phyloP scores from a whole-genome alignment of 2,888 invertebrate species.

The Pseudococcus longispinus region DNA sequence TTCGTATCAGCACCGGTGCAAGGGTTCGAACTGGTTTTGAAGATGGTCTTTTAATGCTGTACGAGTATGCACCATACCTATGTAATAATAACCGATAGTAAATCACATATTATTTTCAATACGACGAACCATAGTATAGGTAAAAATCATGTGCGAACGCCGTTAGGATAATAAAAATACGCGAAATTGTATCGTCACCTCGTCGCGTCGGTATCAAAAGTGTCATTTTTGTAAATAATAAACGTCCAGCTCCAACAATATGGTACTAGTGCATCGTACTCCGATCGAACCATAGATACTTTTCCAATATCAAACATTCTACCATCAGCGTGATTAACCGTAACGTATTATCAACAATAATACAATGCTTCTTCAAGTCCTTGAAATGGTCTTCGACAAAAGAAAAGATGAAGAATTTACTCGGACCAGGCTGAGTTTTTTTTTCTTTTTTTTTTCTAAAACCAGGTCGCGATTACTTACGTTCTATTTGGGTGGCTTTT shows the following conservation, averaged over 20 bases:
- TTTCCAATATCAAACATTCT: slow-evolving; percentile 10
- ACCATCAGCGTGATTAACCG: slow-evolving; percentile 46
- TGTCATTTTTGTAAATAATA: not conserved
- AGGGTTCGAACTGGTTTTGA: not conserved
- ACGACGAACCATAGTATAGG: not conserved
- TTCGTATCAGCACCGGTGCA: not conserved
- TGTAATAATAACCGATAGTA: not conserved
- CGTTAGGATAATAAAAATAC: slow-evolving; percentile 10
- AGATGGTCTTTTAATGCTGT: not conserved
- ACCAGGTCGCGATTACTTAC: not conserved
- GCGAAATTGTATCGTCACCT: slow-evolving; percentile 26
- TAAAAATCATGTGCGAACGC: slow-evolving; percentile 12
- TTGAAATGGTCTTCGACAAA: slow-evolving; percentile 33
- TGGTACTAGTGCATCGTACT: slow-evolving; percentile 11
- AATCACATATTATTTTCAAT: not conserved
- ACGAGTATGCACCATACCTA: not conserved
- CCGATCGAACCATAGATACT: not conserved
- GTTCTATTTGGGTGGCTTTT: not conserved
- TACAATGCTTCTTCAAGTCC: slow-evolving; percentile 48
- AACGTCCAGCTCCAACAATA: slow-evolving; percentile 22
- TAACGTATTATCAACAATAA: slow-evolving; percentile 49
- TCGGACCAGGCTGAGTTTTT: not conserved
- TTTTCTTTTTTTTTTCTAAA: not conserved
- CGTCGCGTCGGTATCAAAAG: not conserved
- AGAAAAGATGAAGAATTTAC: slow-evolving; percentile 15